Evolutionary conservation across 2,113 vertebrate genomes (phyloP).

Genomic region (Dicentrarchus labrax): DNA sequence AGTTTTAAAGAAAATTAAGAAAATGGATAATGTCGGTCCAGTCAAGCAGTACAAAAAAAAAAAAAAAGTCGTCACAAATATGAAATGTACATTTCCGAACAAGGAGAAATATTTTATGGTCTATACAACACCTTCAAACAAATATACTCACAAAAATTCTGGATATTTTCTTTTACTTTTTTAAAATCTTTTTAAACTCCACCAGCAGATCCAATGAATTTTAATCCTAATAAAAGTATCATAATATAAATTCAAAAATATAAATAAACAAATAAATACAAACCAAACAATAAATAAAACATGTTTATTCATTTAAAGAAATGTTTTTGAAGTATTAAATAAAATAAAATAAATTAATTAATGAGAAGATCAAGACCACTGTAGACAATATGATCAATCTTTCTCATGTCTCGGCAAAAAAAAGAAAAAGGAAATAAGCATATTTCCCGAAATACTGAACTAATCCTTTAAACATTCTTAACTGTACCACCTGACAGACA

Average conservation of each 20-base stretch:
- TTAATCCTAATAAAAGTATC: background rate
- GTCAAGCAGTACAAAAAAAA: conserved; percentile 30
- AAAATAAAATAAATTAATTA: too few relatives aligned
- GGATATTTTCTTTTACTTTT: background rate
- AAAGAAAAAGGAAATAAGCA: background rate
- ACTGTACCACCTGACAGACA: background rate
- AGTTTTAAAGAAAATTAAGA: too few relatives aligned
- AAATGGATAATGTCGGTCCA: conserved; percentile 3
- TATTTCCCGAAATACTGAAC: background rate
- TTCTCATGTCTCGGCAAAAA: background rate
- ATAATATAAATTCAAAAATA: background rate
- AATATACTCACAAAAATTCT: background rate
- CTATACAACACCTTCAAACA: conserved; percentile 27
- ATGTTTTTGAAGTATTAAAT: too few relatives aligned
- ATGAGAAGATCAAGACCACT: background rate
- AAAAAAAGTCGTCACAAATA: conserved; percentile 6
- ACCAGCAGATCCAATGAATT: background rate
- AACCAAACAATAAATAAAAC: background rate
- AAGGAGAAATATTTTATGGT: conserved; percentile 12
- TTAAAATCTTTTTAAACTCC: background rate
- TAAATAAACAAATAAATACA: background rate
- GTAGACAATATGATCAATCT: background rate
- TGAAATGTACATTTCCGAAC: conserved; percentile 35
- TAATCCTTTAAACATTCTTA: conserved; percentile 21
- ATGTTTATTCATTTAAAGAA: background rate